phyloP scores from a whole-genome alignment of 2,888 invertebrate genomes.

The Coelinius sp. region DNA sequence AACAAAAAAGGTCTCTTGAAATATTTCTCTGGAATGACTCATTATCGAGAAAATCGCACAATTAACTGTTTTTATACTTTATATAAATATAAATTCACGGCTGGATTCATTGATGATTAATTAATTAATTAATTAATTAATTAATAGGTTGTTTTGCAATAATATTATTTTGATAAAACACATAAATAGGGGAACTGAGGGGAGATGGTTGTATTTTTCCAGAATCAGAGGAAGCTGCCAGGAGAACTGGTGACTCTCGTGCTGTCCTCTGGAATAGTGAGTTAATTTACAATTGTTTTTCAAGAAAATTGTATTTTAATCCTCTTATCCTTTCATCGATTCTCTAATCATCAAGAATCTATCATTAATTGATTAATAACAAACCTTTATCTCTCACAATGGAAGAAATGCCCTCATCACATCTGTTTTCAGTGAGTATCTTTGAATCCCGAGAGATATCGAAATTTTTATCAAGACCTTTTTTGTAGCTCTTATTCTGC shows the following conservation, averaged over 20 bases:
- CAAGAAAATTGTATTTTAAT: not conserved
- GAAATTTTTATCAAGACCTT: not conserved
- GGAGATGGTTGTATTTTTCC: slow-evolving; percentile 63
- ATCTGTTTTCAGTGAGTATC: not conserved
- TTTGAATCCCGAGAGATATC: not conserved
- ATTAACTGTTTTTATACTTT: too few species aligned
- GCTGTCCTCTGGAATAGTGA: slow-evolving; percentile 91
- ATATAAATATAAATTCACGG: too few species aligned
- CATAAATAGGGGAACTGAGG: slow-evolving; percentile 55
- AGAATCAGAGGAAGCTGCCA: slow-evolving; percentile 86
- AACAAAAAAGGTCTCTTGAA: too few species aligned
- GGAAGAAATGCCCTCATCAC: slow-evolving; percentile 3
- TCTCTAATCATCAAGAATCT: not conserved
- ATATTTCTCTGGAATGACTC: too few species aligned
- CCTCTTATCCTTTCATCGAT: slow-evolving; percentile 12
- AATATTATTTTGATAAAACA: slow-evolving; percentile 36
- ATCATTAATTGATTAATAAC: slow-evolving; percentile 1
- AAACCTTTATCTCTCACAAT: not conserved
- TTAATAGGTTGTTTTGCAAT: not conserved
- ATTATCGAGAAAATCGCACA: too few species aligned
- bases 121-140: not conserved
- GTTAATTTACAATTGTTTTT: slow-evolving; percentile 63
- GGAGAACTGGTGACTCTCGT: slow-evolving; percentile 84
- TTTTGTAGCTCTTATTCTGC: not conserved
- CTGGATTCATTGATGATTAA: too few species aligned